Percentiles rank a stretch among this genome's conserved stretches.
phyloP scores from a whole-genome alignment of 2,888 invertebrate species.

The Acleris cristana region DNA sequence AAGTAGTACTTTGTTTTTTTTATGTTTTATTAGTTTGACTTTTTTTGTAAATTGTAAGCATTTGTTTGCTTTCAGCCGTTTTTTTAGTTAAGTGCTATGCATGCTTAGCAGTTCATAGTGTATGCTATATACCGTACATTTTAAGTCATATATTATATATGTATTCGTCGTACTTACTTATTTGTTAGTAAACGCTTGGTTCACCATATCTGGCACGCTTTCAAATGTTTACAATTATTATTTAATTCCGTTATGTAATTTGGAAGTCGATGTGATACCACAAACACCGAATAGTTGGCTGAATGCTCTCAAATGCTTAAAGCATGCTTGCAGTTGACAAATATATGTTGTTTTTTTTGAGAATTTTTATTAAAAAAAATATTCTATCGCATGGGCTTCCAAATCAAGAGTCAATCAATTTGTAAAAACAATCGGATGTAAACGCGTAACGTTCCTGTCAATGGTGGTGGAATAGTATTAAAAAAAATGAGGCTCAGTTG shows the following conservation, averaged over 20 bases:
- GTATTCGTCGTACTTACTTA: slow-evolving; percentile 82
- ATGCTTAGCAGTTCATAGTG: slow-evolving; percentile 83
- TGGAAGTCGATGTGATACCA: slow-evolving; percentile 70
- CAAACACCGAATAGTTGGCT: slow-evolving; percentile 17
- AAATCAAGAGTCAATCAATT: slow-evolving; percentile 58
- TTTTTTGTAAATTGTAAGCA: slow-evolving; percentile 84
- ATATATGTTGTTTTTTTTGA: slow-evolving; percentile 7
- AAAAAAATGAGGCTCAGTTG: slow-evolving; percentile 41
- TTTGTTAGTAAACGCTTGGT: slow-evolving; percentile 72
- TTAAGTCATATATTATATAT: slow-evolving; percentile 70
- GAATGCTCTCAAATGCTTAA: slow-evolving; percentile 1
- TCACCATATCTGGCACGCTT: slow-evolving; percentile 79
- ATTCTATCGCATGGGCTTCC: slow-evolving; percentile 66
- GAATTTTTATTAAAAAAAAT: neutral
- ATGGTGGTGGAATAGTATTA: slow-evolving; percentile 65
- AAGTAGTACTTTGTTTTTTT: slow-evolving; percentile 46
- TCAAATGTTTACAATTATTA: slow-evolving; percentile 82
- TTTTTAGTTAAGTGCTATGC: slow-evolving; percentile 74
- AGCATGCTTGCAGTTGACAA: slow-evolving; percentile 2
- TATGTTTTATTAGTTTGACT: slow-evolving; percentile 50
- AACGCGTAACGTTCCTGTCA: slow-evolving; percentile 47
- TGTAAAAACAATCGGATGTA: slow-evolving; percentile 56
- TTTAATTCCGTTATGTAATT: slow-evolving; percentile 59
- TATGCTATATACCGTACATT: slow-evolving; percentile 72
- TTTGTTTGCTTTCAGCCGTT: slow-evolving; percentile 81